A percentile compares a stretch with the other conserved stretches of the same genome.
phyloP scores from a whole-genome alignment of 1,140 invertebrate species.

The Fopius arisanus region DNA sequence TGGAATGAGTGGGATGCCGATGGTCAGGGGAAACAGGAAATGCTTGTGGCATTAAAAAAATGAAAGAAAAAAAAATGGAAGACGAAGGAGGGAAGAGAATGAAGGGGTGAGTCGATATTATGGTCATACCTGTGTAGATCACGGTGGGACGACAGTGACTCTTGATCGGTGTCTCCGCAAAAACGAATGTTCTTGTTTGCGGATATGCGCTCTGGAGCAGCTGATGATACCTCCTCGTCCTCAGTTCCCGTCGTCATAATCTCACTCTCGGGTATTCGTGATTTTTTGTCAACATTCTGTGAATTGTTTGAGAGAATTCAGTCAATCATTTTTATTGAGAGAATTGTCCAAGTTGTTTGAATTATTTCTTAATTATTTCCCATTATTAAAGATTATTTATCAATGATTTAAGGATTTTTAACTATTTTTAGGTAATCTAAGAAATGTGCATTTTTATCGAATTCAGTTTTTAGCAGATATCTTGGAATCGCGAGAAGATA shows the following conservation, averaged over 20 bases:
- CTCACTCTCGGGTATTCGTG: slow-evolving; percentile 60
- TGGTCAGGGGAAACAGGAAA: slow-evolving; percentile 8
- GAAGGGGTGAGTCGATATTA: not conserved
- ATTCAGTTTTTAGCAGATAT: no score
- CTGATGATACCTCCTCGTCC: slow-evolving; percentile 58
- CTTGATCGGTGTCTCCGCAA: slow-evolving; percentile 81
- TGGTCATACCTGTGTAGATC: slow-evolving; percentile 52
- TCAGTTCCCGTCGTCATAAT: slow-evolving; percentile 62
- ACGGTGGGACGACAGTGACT: slow-evolving; percentile 68
- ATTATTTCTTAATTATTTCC: not conserved
- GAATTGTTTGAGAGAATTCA: not conserved
- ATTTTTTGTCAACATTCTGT: slow-evolving; percentile 56
- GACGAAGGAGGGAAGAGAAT: not conserved
- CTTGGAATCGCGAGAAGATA: no score
- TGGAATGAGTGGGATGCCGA: slow-evolving; percentile 10
- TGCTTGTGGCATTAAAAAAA: slow-evolving; percentile 4
- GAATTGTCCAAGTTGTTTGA: not conserved
- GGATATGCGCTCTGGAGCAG: slow-evolving; percentile 54
- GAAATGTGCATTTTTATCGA: no score
- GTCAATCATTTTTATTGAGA: not conserved
- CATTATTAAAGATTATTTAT: no score
- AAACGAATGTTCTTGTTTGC: slow-evolving; percentile 76
- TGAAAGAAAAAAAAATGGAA: not conserved
- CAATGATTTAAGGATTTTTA: no score
- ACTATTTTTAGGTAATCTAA: no score